Conservation (phyloP, 2,797 vertebrate genomes). For the Catamblyrhynchus diadema region DNA sequence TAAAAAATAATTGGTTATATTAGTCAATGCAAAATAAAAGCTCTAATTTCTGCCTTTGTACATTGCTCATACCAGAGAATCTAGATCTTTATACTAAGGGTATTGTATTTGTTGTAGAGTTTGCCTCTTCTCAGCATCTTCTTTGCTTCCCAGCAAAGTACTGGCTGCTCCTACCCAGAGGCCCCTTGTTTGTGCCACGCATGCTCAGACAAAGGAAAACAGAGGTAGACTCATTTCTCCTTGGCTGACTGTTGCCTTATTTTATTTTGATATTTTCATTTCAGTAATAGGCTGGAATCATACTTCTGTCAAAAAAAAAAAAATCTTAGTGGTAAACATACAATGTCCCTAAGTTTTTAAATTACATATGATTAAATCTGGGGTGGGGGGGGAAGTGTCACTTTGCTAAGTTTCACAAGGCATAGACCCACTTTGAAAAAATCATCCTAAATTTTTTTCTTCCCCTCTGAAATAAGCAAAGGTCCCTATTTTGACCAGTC, state of each 20-base stretch:
- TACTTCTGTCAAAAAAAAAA: not conserved
- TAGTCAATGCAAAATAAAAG: not conserved
- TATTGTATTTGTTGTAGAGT: not conserved
- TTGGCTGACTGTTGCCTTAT: not conserved
- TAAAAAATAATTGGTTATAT: not conserved
- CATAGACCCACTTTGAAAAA: not conserved
- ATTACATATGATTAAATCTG: not conserved
- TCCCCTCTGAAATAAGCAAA: not conserved
- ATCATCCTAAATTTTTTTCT: not conserved
- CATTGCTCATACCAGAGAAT: not conserved
- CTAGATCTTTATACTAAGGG: not conserved
- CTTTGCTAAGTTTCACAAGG: not conserved
- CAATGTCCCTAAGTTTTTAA: not conserved
- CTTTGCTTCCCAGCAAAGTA: not conserved
- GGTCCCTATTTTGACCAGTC: not conserved
- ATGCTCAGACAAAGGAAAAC: not conserved
- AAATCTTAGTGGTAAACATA: not conserved
- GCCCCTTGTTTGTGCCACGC: not conserved
- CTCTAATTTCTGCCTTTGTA: not conserved
- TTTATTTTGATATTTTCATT: not conserved
- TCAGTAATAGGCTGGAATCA: not conserved
- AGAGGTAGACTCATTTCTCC: not conserved
- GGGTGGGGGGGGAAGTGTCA: not conserved
- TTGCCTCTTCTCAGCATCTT: not conserved
- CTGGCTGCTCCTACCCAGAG: not conserved